phyloP scores from a whole-genome alignment of 2,797 vertebrate species.

The Sebastes trivittatus region DNA sequence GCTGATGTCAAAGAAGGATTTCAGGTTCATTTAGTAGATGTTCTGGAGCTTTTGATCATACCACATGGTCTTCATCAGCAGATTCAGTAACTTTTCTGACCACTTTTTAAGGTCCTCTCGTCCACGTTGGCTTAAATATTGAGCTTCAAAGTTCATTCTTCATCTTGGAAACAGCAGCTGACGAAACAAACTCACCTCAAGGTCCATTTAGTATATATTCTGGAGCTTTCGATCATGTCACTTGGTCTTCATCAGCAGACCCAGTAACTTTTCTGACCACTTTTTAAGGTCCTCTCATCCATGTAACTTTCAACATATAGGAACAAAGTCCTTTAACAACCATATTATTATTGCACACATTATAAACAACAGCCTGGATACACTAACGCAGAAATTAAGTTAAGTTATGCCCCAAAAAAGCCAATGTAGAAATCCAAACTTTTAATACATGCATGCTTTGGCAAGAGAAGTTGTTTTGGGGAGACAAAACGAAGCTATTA shows the following conservation, averaged over 20 bases:
- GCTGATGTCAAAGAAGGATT: background rate
- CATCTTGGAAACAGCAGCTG: background rate
- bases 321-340: background rate
- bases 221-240: background rate
- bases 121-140: background rate
- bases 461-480: conserved; percentile 22
- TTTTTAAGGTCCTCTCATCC: no score
- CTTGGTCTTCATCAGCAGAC: background rate
- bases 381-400: background rate
- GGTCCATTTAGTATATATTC: background rate
- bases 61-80: background rate
- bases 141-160: background rate
- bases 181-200: background rate
- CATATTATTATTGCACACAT: background rate
- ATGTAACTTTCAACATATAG: background rate
- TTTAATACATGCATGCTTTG: conserved; percentile 35
- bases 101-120: background rate
- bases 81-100: background rate
- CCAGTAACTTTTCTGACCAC: no score
- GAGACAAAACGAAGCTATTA: conserved; percentile 46
- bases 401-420: background rate
- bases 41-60: background rate
- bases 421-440: background rate
- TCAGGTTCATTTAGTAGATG: background rate
- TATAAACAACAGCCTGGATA: background rate